Evolutionary conservation across 2,888 invertebrate species (phyloP), one percentile per base, ranked within the genome.

Genomic region (Drosophila robusta): DNA sequence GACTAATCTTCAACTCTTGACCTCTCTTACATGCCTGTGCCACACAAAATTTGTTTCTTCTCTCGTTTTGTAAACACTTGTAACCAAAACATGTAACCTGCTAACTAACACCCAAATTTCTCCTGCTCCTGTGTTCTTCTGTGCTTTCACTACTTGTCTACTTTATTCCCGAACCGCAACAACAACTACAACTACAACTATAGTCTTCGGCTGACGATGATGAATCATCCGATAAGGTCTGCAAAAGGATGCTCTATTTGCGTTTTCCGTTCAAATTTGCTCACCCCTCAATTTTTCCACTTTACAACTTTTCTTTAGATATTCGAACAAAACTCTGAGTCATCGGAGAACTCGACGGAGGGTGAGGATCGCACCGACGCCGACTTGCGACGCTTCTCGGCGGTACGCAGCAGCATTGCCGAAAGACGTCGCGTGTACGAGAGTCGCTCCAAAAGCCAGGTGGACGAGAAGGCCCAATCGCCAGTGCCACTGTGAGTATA

Each of bases 391-490:
- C 92, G 95, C 61, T 93, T 94, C 22, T 94, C 94, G 3, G 92
- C 93, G 7, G 95, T 95, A 88, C 94, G 95, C 51, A 94, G 93
- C 66, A 95, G 96, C 44, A 96, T 97, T 75, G 96, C 97, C 1
- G 97, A 96, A 85, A 92, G 95, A 36, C 94, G 96, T 0, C 95
- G 95, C 70, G 93, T 96, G 74, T 97, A 97, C 90, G 97, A 97
- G 90, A 94, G 93, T 86, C 94, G 96, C 11, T 96, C 96, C 0
- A 94, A 95, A 32, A 96, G 96, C 65, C 93, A 93, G 38, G 93
- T 94, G 75, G 94, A 94, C 62, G 95, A 95, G 1, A 95, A 95
- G 77, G 93, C 95, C 18, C 94, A 95, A 0, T 96, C 96, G 6
- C 97, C 97, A 2, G 95, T 96, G 1, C 95, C 96, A 63, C 92